Evolutionary conservation across 2,797 vertebrate genomes (phyloP), one percentile per base, ranked within the genome.

Genomic region (Podarcis lilfordi): DNA sequence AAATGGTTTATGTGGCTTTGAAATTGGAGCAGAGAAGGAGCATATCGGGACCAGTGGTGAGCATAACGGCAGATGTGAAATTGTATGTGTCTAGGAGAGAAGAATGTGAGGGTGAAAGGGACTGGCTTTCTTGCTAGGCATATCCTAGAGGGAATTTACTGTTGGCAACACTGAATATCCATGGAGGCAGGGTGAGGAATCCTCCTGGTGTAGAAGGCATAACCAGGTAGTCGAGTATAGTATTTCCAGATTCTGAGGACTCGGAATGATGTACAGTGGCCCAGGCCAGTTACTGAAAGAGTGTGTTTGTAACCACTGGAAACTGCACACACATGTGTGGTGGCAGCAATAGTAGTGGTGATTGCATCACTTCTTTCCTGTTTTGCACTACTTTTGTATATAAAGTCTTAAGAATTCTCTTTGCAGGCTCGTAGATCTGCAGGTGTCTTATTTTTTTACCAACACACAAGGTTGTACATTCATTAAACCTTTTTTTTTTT

Each of bases 301-400:
- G 91, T 88, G 69, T 45, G 43, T 23, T 55, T 66, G 37, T 40
- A 75, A 66, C 85, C 79, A 37, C 40, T 80, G 79, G 84, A 79
- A 74, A 86, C 21, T 1, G 25, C 77, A 61, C 9, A 27, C 59
- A 37, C 50, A 50, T 50, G 11, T 50, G 80, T 84, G 89, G 88
- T 86, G 90, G 91, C 87, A 80, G 94, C 83, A 94, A 95, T 95
- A 91, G 89, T 91, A 91, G 91, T 91, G 90, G 94, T 77, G 92
- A 95, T 95, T 95, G 94, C 95, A 93, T 96, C 95, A 95, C 94
- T 96, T 95, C 75, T 88, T 95, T 95, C 94, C 93, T 95, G 93
- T 95, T 94, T 97, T 96, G 96, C 96, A 96, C 96, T 96, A 95
- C 91, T 96, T 96, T 95, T 94, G 93, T 79, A 89, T 78, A 74